Conservation (phyloP, 2,888 invertebrate genomes). For the Synanthedon formicaeformis region DNA sequence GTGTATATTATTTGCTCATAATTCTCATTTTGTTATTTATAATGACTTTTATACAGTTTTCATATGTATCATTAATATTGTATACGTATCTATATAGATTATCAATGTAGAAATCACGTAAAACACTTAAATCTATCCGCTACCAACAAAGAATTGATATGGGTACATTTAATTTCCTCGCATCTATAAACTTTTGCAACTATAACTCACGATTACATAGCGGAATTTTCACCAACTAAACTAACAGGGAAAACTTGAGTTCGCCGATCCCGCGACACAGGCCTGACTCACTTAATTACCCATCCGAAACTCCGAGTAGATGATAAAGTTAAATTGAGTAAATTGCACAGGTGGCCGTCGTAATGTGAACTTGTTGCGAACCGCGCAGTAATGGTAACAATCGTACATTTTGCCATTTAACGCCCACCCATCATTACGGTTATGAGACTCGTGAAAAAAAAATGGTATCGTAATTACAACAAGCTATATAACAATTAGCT, state of each 20-base stretch:
- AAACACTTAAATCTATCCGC: too few relatives aligned
- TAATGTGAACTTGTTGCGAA: constrained; percentile 18
- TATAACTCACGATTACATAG: constrained; percentile 17
- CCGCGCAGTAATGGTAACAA: constrained; percentile 23
- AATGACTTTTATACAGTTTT: too few relatives aligned
- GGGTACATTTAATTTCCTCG: neutral
- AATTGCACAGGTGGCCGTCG: constrained; percentile 43
- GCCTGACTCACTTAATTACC: constrained; percentile 38
- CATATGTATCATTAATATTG: too few relatives aligned
- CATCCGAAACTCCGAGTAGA: constrained; percentile 35
- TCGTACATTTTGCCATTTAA: constrained; percentile 26
- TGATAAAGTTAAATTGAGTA: constrained; percentile 54
- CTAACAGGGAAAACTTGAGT: constrained; percentile 19
- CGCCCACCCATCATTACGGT: constrained; percentile 18
- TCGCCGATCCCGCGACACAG: constrained; percentile 17
- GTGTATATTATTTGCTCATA: too few relatives aligned
- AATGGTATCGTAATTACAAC: too few relatives aligned
- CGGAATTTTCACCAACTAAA: constrained; percentile 15
- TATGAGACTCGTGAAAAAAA: too few relatives aligned
- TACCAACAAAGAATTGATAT: neutral
- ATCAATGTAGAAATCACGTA: too few relatives aligned
- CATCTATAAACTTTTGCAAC: constrained; percentile 10
- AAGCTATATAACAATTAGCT: too few relatives aligned
- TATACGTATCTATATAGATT: too few relatives aligned
- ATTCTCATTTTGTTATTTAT: too few relatives aligned